A percentile compares a stretch with the other conserved stretches of the same genome.
Conservation (phyloP, 2,113 vertebrate species). For the Charina bottae region DNA sequence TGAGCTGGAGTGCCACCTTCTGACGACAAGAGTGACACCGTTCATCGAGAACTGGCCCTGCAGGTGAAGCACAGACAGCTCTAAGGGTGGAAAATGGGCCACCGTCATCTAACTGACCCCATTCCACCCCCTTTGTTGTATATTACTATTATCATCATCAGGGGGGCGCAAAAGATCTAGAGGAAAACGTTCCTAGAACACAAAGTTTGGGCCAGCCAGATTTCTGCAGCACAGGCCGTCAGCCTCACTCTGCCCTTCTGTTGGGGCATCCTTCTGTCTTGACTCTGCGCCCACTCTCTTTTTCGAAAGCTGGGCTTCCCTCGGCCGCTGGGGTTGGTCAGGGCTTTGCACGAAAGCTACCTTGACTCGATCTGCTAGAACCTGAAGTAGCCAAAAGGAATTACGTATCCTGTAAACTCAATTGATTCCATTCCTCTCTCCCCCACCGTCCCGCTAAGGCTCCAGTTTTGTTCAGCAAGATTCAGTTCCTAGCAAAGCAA, state of each 20-base stretch:
- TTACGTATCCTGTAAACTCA: conserved; percentile 66
- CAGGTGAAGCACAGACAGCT: neutral
- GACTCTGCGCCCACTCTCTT: too few species aligned
- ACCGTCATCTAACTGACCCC: neutral
- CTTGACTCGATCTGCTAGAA: conserved; percentile 59
- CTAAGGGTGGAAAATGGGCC: neutral
- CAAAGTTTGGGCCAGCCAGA: too few species aligned
- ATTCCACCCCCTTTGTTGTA: neutral
- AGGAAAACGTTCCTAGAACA: neutral
- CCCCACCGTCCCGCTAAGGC: neutral
- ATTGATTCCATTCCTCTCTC: conserved; percentile 44
- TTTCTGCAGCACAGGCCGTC: too few species aligned
- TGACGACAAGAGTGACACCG: too few species aligned
- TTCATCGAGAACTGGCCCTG: too few species aligned
- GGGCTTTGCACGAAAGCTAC: conserved; percentile 56
- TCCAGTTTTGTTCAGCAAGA: conserved; percentile 60
- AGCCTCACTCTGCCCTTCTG: neutral
- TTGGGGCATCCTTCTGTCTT: neutral
- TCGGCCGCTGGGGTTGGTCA: conserved; percentile 40
- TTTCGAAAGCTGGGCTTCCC: neutral
- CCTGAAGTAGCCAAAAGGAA: conserved; percentile 69
- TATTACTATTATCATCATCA: neutral
- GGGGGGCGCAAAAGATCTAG: neutral
- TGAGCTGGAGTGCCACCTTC: too few species aligned
- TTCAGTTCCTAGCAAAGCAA: conserved; percentile 49